Evolutionary conservation across 2,888 invertebrate genomes (phyloP).

Genomic region (Abrostola triplasia): DNA sequence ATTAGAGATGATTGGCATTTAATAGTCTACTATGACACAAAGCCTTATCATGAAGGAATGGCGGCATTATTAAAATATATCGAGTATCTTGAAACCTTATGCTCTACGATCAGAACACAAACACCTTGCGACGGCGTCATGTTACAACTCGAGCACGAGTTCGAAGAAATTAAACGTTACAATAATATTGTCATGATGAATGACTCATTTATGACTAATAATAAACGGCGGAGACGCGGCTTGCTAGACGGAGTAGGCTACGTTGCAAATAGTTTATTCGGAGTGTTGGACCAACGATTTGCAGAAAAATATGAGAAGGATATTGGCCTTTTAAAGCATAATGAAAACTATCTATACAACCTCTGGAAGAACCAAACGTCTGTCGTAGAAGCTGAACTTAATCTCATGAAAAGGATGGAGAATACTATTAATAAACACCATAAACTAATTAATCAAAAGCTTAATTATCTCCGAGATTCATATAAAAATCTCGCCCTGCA

Average conservation of each 20-base stretch:
- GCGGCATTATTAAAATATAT: conserved; percentile 8
- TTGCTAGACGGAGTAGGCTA: conserved; percentile 16
- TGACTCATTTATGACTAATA: conserved; percentile 10
- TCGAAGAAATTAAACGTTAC: conserved; percentile 13
- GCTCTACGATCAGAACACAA: conserved; percentile 8
- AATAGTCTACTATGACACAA: conserved; percentile 16
- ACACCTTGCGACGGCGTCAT: conserved; percentile 15
- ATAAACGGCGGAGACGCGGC: conserved; percentile 3
- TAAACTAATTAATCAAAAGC: conserved; percentile 11
- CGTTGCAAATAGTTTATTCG: conserved; percentile 11
- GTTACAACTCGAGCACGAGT: conserved; percentile 14
- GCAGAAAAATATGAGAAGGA: conserved; percentile 12
- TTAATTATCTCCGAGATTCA: conserved; percentile 5
- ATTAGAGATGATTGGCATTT: conserved; percentile 14
- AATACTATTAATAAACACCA: conserved; percentile 4
- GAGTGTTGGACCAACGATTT: conserved; percentile 14
- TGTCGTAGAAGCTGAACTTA: conserved; percentile 16
- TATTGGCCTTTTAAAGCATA: conserved; percentile 8
- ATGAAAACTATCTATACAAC: conserved; percentile 13
- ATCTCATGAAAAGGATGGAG: conserved; percentile 16
- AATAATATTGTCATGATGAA: conserved; percentile 11
- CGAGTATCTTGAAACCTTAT: conserved; percentile 10
- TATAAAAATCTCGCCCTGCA: not conserved
- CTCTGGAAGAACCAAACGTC: conserved; percentile 24
- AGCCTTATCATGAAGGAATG: conserved; percentile 13